Base-by-base conservation (phyloP, 2,888 invertebrate species). In the Leptopilina drosophilae region DNA sequence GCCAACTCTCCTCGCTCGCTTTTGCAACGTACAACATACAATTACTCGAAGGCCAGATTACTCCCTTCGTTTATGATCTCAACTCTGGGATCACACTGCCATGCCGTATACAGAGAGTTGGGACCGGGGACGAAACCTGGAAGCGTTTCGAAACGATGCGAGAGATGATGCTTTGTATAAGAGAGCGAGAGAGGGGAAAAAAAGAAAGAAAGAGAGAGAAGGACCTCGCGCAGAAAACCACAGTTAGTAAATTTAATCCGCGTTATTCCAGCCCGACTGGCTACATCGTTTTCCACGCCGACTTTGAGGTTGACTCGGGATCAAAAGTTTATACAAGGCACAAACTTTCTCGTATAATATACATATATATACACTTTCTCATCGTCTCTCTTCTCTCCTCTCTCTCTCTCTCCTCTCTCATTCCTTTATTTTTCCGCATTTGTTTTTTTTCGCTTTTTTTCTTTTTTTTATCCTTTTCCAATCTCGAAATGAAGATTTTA, bases 31-130 rank as follows among this genome's bases (percentile, higher is more conserved):
- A 89, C 89, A 91, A 91, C 91, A 87, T 91, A 89, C 91, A 91
- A 91, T 91, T 91, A 91, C 90, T 89, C 88, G 87, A 87, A 86
- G 87, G 88, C 88, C 88, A 88, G 89, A 88, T 88, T 89, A 89
- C 89, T 83, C 84, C 82, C 82, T 85, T 85, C 84, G 84, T 83
- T 84, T 84, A 81, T 80, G 84, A 83, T 82, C 84, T 82, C 82
- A 80, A 83, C 82, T 81, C 80, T 80, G 82, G 82, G 82, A 82
- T 82, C 82, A 77, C 82, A 80, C 78, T 83, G 84, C 62, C 20
- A 2, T 83, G 84, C 62, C 20, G 11, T 49, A 12, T 11, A 46
- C 7, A 11, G 9, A 46, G 46, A 73, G 78, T 73, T 73, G 77
- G 78, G 49, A 49, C 49, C 81, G 82, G 81, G 81, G 82, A 82